A percentile compares a stretch with the other conserved stretches of the same genome.
phyloP scores from a whole-genome alignment of 2,888 invertebrate species.

The Dolichomitus sp. region DNA sequence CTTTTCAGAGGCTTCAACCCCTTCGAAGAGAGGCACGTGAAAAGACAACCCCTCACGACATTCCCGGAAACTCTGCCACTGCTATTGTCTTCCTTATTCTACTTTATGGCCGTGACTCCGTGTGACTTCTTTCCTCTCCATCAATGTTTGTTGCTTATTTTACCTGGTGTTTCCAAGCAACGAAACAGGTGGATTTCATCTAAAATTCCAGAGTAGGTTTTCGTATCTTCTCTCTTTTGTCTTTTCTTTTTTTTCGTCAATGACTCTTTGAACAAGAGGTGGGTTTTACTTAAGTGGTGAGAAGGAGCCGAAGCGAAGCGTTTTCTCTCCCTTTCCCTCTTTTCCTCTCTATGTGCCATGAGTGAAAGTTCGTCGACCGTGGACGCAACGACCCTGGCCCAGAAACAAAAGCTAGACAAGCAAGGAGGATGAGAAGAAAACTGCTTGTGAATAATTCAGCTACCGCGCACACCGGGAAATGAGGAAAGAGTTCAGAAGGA shows the following conservation, averaged over 20 bases:
- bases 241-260: slow-evolving; percentile 22
- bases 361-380: slow-evolving; percentile 80
- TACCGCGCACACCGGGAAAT: slow-evolving; percentile 78
- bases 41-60: slow-evolving; percentile 44
- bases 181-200: slow-evolving; percentile 52
- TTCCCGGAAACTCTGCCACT: slow-evolving; percentile 23
- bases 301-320: not conserved
- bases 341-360: not conserved
- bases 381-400: slow-evolving; percentile 85
- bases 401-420: slow-evolving; percentile 83
- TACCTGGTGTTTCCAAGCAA: not conserved
- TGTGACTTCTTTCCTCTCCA: slow-evolving; percentile 17
- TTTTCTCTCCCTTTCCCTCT: not conserved
- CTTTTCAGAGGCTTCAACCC: slow-evolving; percentile 33
- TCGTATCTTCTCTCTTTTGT: not conserved
- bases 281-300: slow-evolving; percentile 2
- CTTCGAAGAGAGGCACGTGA: slow-evolving; percentile 36
- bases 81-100: slow-evolving; percentile 31
- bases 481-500: slow-evolving; percentile 83
- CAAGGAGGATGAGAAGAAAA: slow-evolving; percentile 71
- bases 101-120: slow-evolving; percentile 28
- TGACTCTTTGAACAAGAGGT: slow-evolving; percentile 20
- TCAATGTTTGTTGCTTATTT: not conserved
- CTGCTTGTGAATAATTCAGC: slow-evolving; percentile 86
- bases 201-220: slow-evolving; percentile 14